Evolutionary conservation across 64 coral and sea anemone species (phyloP).

Genomic region (Hydrozoanthus tunicans): DNA sequence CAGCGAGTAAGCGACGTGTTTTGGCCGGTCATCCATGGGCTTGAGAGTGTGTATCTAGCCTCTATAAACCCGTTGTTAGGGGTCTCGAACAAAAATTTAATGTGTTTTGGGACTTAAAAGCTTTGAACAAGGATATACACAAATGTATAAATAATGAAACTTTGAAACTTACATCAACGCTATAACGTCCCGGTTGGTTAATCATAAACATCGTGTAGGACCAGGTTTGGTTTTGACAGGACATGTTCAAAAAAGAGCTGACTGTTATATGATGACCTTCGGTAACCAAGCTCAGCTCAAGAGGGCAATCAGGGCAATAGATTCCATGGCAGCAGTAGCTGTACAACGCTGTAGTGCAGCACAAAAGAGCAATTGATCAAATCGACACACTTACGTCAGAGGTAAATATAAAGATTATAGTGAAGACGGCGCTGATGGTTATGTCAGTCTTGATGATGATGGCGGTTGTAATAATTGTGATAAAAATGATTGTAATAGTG

Average conservation of each 20-base stretch:
- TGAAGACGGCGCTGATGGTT: background rate
- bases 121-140: too few relatives aligned
- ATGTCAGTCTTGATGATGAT: too few relatives aligned
- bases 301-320: slow-evolving; percentile 57
- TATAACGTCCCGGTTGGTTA: slow-evolving; percentile 37
- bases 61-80: too few relatives aligned
- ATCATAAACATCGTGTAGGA: slow-evolving; percentile 13
- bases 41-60: too few relatives aligned
- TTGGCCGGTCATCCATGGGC: too few relatives aligned
- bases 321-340: slow-evolving; percentile 55
- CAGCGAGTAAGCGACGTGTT: too few relatives aligned
- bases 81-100: too few relatives aligned
- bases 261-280: slow-evolving; percentile 8
- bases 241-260: slow-evolving; percentile 20
- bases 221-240: slow-evolving; percentile 43
- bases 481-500: too few relatives aligned
- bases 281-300: slow-evolving; percentile 22
- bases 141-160: background rate
- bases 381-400: too few relatives aligned
- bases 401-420: background rate
- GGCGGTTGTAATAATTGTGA: too few relatives aligned
- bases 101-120: too few relatives aligned
- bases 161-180: slow-evolving; percentile 20
- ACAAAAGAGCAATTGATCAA: too few relatives aligned
- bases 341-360: slow-evolving; percentile 26